phyloP scores from a whole-genome alignment of 2,888 invertebrate genomes.

The Drosophila suboccidentalis region DNA sequence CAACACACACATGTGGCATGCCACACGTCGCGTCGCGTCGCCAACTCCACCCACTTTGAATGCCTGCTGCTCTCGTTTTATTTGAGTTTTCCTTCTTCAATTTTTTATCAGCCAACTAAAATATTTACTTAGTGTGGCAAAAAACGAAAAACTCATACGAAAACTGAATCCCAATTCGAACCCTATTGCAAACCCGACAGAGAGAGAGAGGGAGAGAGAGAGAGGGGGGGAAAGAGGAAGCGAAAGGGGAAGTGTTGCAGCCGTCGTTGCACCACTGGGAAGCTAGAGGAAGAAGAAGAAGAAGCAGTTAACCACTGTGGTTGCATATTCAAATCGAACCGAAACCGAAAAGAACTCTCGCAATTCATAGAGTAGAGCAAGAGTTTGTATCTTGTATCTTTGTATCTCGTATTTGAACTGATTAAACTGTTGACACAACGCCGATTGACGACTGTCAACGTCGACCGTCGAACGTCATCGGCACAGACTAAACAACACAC shows the following conservation, averaged over 20 bases:
- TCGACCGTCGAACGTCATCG: constrained; percentile 26
- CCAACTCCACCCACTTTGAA: constrained; percentile 20
- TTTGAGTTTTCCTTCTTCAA: constrained; percentile 35
- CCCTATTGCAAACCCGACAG: constrained; percentile 8
- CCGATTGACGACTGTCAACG: constrained; percentile 50
- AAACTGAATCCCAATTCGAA: constrained; percentile 14
- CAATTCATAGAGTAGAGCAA: constrained; percentile 12
- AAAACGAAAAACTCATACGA: constrained; percentile 2
- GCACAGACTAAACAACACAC: constrained; percentile 50
- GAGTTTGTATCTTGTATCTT: constrained; percentile 38
- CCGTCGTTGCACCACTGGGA: constrained; percentile 15
- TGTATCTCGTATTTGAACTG: constrained; percentile 73
- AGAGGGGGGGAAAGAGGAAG: constrained; percentile 13
- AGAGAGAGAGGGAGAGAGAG: constrained; percentile 11
- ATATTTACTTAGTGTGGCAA: constrained; percentile 61
- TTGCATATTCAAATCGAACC: constrained; percentile 61
- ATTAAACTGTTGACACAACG: constrained; percentile 75
- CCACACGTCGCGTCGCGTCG: constrained; percentile 32
- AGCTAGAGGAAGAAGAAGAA: not conserved
- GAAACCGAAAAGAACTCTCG: constrained; percentile 20
- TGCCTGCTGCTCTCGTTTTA: constrained; percentile 19
- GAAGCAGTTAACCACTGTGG: constrained; percentile 7
- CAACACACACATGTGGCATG: constrained; percentile 17
- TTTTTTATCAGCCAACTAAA: constrained; percentile 55
- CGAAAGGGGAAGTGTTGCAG: constrained; percentile 17